phyloP scores from a whole-genome alignment of 2,888 invertebrate genomes.

The Machimus atricapillus region DNA sequence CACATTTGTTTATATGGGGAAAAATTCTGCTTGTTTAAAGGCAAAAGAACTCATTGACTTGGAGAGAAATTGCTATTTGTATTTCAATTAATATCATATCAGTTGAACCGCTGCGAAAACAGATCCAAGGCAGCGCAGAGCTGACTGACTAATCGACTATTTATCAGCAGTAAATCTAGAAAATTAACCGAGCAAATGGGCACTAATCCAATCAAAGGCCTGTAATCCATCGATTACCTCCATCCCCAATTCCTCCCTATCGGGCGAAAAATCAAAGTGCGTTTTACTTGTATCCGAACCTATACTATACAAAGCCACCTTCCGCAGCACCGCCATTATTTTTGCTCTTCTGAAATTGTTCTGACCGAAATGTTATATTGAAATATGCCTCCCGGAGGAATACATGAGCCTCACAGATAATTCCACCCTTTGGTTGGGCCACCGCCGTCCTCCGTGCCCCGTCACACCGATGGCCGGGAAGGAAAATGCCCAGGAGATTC shows the following conservation, averaged over 20 bases:
- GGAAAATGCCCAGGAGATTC: background rate
- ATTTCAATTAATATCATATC: background rate
- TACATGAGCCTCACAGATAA: background rate
- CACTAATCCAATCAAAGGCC: background rate
- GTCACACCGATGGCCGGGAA: background rate
- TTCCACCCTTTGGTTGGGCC: background rate
- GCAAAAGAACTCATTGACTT: background rate
- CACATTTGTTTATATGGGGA: background rate
- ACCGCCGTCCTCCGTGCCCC: background rate
- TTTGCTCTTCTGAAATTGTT: background rate
- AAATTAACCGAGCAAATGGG: background rate
- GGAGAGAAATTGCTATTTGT: background rate
- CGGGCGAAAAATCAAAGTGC: background rate
- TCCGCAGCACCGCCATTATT: background rate
- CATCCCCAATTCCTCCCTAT: background rate
- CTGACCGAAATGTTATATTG: background rate
- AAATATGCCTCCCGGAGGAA: background rate
- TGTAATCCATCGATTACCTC: background rate
- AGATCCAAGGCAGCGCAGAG: background rate
- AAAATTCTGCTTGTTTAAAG: background rate
- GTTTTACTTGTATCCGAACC: background rate
- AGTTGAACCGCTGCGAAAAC: background rate
- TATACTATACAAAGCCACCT: background rate
- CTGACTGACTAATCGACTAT: background rate
- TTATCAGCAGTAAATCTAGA: background rate